Evolutionary conservation across 2,888 invertebrate species (phyloP).

Genomic region (Megaustenia siamemsis): DNA sequence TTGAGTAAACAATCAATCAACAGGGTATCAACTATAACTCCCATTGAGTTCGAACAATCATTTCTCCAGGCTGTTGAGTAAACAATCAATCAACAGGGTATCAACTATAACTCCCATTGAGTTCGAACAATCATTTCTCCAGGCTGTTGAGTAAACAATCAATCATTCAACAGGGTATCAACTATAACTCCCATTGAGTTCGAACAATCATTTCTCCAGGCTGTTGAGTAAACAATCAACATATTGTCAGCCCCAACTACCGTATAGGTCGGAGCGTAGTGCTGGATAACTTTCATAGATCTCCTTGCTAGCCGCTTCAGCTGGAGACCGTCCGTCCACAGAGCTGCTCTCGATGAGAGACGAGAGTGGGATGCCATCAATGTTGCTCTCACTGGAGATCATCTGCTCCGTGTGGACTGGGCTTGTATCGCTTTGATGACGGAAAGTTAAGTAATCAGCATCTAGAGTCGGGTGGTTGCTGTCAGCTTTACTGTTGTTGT

Average conservation of each 20-base stretch:
- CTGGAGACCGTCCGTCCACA: neutral
- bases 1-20: no score
- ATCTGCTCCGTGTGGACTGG: conserved; percentile 5
- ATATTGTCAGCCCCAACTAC: neutral
- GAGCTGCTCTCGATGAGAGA: neutral
- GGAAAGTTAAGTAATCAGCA: neutral
- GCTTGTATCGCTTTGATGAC: neutral
- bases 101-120: no score
- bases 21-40: no score
- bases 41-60: no score
- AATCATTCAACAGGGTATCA: no score
- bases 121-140: no score
- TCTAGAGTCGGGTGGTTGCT: neutral
- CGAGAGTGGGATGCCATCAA: neutral
- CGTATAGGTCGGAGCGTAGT: neutral
- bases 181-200: neutral
- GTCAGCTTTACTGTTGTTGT: conserved; percentile 19
- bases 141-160: no score
- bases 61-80: no score
- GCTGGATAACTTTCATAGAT: conserved; percentile 21
- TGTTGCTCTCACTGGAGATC: neutral
- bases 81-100: no score
- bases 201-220: no score
- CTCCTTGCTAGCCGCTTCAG: neutral
- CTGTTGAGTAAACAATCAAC: no score